phyloP scores from a whole-genome alignment of 2,888 invertebrate species.

The Amorpha juglandis region DNA sequence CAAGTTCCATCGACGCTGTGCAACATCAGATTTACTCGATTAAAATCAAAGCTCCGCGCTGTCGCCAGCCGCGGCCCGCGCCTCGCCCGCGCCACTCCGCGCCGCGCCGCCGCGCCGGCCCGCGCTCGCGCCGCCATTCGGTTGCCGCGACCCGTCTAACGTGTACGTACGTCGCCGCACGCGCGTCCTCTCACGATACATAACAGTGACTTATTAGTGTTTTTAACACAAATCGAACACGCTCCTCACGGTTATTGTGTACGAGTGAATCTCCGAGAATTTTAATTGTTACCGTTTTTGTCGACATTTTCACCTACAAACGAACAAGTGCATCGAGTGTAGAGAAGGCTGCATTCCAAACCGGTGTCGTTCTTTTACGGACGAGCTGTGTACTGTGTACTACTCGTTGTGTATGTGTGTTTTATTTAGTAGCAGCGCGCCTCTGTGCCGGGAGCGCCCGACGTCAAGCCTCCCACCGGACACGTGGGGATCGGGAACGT shows the following conservation, averaged over 20 bases:
- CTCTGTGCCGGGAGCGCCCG: constrained; percentile 59
- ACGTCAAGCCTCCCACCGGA: constrained; percentile 48
- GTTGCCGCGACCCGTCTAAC: constrained; percentile 55
- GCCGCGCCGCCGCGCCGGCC: constrained; percentile 21
- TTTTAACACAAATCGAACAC: constrained; percentile 45
- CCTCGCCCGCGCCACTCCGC: not conserved
- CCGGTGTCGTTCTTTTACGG: constrained; percentile 82
- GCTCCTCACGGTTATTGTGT: constrained; percentile 40
- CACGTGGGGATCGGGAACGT: constrained; percentile 39
- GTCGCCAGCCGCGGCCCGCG: not conserved
- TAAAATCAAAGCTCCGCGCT: not conserved
- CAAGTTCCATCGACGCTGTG: not conserved
- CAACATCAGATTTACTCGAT: not conserved
- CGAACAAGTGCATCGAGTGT: constrained; percentile 73
- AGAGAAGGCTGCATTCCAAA: constrained; percentile 81
- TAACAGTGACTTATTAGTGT: constrained; percentile 47
- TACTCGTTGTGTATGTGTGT: constrained; percentile 60
- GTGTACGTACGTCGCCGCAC: constrained; percentile 52
- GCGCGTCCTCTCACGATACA: constrained; percentile 37
- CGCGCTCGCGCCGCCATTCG: constrained; percentile 53
- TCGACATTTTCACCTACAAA: constrained; percentile 53
- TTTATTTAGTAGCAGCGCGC: constrained; percentile 57
- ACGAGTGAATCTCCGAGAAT: constrained; percentile 45
- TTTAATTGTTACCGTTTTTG: constrained; percentile 48
- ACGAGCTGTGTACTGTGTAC: constrained; percentile 72